Evolutionary conservation across 2,797 vertebrate genomes (phyloP), one percentile per base, ranked within the genome.

Genomic region (Gallinago stenura): DNA sequence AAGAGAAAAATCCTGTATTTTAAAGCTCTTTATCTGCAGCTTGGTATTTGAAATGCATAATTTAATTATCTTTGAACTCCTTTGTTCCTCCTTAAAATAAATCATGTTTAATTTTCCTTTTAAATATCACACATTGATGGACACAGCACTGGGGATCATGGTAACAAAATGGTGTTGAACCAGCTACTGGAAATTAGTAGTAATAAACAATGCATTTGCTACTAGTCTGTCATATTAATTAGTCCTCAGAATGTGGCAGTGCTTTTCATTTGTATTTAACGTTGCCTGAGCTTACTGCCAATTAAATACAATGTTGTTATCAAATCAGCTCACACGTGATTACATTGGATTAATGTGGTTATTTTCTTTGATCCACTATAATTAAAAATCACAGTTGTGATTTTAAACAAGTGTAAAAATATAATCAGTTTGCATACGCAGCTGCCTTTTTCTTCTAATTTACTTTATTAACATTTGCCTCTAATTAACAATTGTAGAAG

Each of bases 391-490:
- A 87, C 88, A 95, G 93, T 93, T 94, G 91, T 76, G 92, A 93
- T 95, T 95, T 94, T 96, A 95, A 97, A 90, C 94, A 96, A 97
- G 94, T 92, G 87, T 96, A 94, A 96, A 94, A 98, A 96, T 94
- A 82, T 61, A 95, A 95, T 96, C 89, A 95, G 66, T 93, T 96
- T 96, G 87, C 79, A 35, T 60, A 93, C 5, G 39, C 71, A 75
- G 79, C 93, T 88, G 78, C 90, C 83, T 97, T 95, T 91, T 93
- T 92, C 81, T 93, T 93, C 73, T 92, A 87, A 86, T 91, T 88
- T 61, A 48, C 39, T 81, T 95, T 96, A 97, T 96, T 94, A 93
- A 94, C 48, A 83, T 92, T 90, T 39, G 43, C 76, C 94, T 95
- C 93, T 91, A 84, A 75, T 90, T 92, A 92, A 64, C 51, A 78